Percentiles rank a stretch among this genome's conserved stretches.
These are phyloP conservation scores for Hydropsyche betteni DNA, from an alignment of 2,888 invertebrate genomes.

Conservation along the genomic window DNA sequence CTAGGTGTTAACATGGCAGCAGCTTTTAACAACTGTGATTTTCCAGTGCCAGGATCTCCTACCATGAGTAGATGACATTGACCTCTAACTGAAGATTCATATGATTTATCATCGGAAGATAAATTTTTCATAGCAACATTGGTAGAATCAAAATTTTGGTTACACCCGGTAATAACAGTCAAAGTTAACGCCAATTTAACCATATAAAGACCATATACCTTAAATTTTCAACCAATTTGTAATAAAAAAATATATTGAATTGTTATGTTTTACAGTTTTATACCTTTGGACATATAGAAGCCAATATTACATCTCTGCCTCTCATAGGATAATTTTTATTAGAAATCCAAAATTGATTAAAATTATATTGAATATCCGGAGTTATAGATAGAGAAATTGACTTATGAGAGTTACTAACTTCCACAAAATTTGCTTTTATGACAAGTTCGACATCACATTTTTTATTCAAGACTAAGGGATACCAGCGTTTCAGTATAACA, in stretches of 20 bases:
- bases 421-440: slow-evolving; percentile 76
- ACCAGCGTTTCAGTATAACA: slow-evolving; percentile 78
- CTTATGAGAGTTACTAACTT: slow-evolving; percentile 68
- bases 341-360: slow-evolving; percentile 76
- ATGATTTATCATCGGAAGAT: slow-evolving; percentile 57
- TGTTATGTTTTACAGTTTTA: not conserved
- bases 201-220: slow-evolving; percentile 88
- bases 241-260: not conserved
- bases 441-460: slow-evolving; percentile 76
- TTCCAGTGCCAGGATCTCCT: slow-evolving; percentile 91
- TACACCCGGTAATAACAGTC: slow-evolving; percentile 65
- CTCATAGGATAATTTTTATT: slow-evolving; percentile 71
- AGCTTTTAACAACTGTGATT: slow-evolving; percentile 83
- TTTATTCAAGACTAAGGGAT: slow-evolving; percentile 67
- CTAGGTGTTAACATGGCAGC: slow-evolving; percentile 70
- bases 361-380: slow-evolving; percentile 74
- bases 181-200: slow-evolving; percentile 87
- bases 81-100: slow-evolving; percentile 69
- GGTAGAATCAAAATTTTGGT: slow-evolving; percentile 57
- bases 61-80: slow-evolving; percentile 87
- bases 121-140: slow-evolving; percentile 34
- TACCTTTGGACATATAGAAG: slow-evolving; percentile 86
- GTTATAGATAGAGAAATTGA: slow-evolving; percentile 65
- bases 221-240: slow-evolving; percentile 51
- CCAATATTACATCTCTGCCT: slow-evolving; percentile 80